Percentiles rank a stretch among this genome's conserved stretches.
Conservation (phyloP, 2,888 invertebrate genomes). For the Acanthoscelides obtectus region DNA sequence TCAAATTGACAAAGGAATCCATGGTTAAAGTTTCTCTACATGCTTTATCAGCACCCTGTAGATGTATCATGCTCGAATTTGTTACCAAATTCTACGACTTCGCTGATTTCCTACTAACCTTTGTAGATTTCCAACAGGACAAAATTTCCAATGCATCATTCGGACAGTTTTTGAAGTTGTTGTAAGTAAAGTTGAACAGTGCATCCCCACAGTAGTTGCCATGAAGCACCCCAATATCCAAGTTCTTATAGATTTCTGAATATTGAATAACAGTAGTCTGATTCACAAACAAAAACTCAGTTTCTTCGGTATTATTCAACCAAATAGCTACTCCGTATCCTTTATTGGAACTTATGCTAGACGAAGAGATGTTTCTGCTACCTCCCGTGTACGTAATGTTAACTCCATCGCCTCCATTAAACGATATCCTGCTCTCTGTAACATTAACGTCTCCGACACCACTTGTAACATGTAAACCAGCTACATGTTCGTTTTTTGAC, state of each 20-base stretch:
- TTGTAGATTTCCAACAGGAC: constrained; percentile 70
- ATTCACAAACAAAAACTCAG: constrained; percentile 74
- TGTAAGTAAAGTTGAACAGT: constrained; percentile 89
- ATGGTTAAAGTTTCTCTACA: too few species aligned
- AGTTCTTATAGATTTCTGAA: constrained; percentile 80
- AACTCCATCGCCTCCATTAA: constrained; percentile 90
- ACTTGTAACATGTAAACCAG: constrained; percentile 83
- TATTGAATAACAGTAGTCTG: constrained; percentile 85
- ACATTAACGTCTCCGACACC: constrained; percentile 94
- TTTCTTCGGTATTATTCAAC: constrained; percentile 77
- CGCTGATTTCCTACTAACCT: constrained; percentile 20
- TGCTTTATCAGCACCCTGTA: too few species aligned
- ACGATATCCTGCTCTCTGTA: constrained; percentile 82
- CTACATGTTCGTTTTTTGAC: constrained; percentile 82
- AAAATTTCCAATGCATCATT: constrained; percentile 76
- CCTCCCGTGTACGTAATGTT: constrained; percentile 96
- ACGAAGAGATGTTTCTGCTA: constrained; percentile 83
- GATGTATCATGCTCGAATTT: too few species aligned
- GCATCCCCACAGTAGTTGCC: constrained; percentile 88
- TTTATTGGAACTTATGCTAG: constrained; percentile 79
- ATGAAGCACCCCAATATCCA: constrained; percentile 82
- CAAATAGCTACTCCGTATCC: constrained; percentile 88
- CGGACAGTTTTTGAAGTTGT: constrained; percentile 74
- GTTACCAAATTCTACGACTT: too few species aligned
- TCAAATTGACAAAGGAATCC: too few species aligned